Conservation (phyloP, 2,113 vertebrate genomes). For the Diphyllodes magnificus region DNA sequence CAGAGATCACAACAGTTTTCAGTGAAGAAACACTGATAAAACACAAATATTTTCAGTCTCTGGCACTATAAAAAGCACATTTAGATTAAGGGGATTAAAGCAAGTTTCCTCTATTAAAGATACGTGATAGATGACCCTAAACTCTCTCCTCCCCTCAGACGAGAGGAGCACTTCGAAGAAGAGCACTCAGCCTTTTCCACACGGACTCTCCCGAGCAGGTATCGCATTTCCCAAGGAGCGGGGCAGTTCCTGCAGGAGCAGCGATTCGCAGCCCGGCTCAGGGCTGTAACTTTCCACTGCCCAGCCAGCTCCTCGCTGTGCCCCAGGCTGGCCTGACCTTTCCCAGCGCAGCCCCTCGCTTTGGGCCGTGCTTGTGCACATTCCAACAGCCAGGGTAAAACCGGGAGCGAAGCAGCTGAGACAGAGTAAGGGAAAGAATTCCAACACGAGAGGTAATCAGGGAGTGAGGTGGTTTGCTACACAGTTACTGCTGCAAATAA, state of each 20-base stretch:
- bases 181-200: neutral
- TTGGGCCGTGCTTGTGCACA: neutral
- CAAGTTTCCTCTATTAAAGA: neutral
- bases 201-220: neutral
- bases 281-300: conserved; percentile 70
- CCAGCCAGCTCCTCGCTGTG: conserved; percentile 5
- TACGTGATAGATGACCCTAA: neutral
- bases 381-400: neutral
- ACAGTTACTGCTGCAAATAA: neutral
- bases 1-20: neutral
- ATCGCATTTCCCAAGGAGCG: neutral
- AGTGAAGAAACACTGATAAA: neutral
- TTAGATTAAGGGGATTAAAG: neutral
- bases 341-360: conserved; percentile 8
- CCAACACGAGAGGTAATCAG: neutral
- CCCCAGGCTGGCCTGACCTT: conserved; percentile 52
- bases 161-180: neutral
- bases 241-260: conserved; percentile 35
- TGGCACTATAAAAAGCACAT: neutral
- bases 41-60: neutral
- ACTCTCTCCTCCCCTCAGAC: neutral
- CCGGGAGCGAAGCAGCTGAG: neutral
- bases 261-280: neutral
- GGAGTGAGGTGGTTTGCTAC: neutral
- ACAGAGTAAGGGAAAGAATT: neutral